These are phyloP conservation scores for Gobionotothen gibberifrons DNA, from an alignment of 2,797 vertebrate species.

Conservation along the genomic window DNA sequence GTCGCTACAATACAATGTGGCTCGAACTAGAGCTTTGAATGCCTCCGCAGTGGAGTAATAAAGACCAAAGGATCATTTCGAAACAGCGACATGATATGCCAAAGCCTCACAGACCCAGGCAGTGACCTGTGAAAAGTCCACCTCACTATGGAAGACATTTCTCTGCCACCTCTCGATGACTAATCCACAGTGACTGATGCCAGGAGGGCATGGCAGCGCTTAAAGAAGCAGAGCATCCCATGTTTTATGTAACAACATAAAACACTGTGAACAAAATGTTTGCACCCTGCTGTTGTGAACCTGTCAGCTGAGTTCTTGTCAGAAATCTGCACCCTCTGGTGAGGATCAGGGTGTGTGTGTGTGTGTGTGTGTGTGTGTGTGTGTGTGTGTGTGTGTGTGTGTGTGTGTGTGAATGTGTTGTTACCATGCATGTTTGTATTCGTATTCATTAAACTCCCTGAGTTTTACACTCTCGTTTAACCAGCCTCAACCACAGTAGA, in stretches of 20 bases:
- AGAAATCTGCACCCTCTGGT: constrained; percentile 17
- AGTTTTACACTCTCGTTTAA: constrained; percentile 35
- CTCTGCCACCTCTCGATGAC: constrained; percentile 52
- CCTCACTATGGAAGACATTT: constrained; percentile 29
- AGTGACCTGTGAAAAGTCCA: constrained; percentile 53
- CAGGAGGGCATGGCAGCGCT: constrained; percentile 20
- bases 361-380: not conserved
- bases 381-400: not conserved
- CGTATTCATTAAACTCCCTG: constrained; percentile 4
- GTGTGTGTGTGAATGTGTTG: not conserved
- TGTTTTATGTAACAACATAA: constrained; percentile 47
- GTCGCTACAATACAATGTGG: not conserved
- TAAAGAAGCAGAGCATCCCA: constrained; percentile 25
- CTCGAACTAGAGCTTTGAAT: not conserved
- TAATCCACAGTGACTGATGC: constrained; percentile 47
- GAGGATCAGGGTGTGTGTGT: not conserved
- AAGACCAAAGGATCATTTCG: constrained; percentile 4
- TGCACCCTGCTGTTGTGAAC: constrained; percentile 29
- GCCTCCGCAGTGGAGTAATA: not conserved
- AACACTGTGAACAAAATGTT: constrained; percentile 46
- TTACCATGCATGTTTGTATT: constrained; percentile 1
- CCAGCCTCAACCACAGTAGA: constrained; percentile 32
- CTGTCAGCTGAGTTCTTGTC: constrained; percentile 48
- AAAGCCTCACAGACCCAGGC: constrained; percentile 28
- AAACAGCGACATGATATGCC: constrained; percentile 31